Evolutionary conservation across 2,797 vertebrate species (phyloP).

Genomic region (Centropyge bicolor): DNA sequence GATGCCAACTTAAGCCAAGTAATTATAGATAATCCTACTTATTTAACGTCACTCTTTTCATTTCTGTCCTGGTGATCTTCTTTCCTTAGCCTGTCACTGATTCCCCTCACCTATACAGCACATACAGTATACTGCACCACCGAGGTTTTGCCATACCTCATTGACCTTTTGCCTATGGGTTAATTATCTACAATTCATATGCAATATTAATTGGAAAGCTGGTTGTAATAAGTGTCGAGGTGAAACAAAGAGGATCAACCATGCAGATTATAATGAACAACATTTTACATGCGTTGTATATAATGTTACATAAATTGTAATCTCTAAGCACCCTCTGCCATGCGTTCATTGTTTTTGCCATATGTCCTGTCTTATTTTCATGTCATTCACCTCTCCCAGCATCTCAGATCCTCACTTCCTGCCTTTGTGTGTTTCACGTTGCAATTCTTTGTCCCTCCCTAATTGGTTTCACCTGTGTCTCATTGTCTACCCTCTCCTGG

Average conservation of each 20-base stretch:
- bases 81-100: background rate
- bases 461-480: no score
- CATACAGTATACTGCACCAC: background rate
- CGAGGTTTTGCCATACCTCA: background rate
- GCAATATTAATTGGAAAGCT: conserved; percentile 4
- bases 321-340: no score
- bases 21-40: conserved; percentile 21
- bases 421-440: no score
- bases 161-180: background rate
- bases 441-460: no score
- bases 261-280: conserved; percentile 2
- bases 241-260: conserved; percentile 21
- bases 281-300: background rate
- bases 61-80: background rate
- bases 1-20: conserved; percentile 15
- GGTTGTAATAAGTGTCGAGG: conserved; percentile 6
- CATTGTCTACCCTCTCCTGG: no score
- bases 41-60: background rate
- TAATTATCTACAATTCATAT: conserved; percentile 14
- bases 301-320: no score
- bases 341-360: no score
- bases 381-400: no score
- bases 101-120: background rate
- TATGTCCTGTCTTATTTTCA: no score
- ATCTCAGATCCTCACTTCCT: no score